Evolutionary conservation across 1,140 invertebrate species (phyloP).

Genomic region (Tetramorium parvispinum): DNA sequence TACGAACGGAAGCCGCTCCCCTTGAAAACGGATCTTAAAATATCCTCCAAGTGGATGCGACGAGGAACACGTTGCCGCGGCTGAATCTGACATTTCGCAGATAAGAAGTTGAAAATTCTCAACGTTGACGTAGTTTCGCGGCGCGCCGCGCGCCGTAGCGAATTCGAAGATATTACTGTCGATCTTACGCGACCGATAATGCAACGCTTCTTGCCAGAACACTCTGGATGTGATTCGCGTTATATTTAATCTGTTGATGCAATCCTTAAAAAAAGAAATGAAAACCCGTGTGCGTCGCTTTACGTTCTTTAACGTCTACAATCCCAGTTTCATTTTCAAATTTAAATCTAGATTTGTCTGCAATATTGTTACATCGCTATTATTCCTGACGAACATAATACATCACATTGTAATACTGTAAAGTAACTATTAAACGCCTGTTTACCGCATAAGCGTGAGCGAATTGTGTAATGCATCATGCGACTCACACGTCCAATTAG

Average conservation of each 20-base stretch:
- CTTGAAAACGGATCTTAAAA: constrained; percentile 76
- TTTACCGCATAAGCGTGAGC: background rate
- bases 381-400: background rate
- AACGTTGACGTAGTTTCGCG: too few species aligned
- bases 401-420: background rate
- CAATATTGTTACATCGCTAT: background rate
- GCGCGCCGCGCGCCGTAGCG: background rate
- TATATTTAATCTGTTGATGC: background rate
- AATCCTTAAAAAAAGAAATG: background rate
- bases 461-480: background rate
- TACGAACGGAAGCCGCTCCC: constrained; percentile 43
- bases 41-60: constrained; percentile 64
- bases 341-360: background rate
- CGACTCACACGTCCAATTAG: background rate
- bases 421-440: background rate
- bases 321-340: background rate
- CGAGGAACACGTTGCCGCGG: constrained; percentile 56
- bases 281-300: background rate
- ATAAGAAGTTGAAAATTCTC: constrained; percentile 38
- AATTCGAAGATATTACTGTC: background rate
- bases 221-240: background rate
- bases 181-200: background rate
- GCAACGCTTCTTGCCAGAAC: background rate
- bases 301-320: background rate
- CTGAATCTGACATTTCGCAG: constrained; percentile 49